Evolutionary conservation across 2,888 invertebrate species (phyloP), one percentile per base, ranked within the genome.

Genomic region (Flexamia atlantica): DNA sequence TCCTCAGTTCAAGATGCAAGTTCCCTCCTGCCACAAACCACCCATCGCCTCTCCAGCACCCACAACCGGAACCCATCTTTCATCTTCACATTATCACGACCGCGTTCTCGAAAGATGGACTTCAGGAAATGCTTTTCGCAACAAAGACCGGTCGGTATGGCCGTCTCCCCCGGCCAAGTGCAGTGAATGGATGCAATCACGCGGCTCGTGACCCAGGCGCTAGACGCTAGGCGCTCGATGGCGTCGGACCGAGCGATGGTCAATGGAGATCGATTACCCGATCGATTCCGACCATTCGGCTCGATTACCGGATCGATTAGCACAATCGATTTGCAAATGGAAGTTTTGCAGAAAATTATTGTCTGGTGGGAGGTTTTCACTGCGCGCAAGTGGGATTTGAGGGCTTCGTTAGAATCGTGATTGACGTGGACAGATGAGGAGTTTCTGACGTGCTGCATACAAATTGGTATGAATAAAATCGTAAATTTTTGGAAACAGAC

Each of bases 161-260:
- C 14, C 30, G 28, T n/a, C 3, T 14, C 64, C 30, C 64, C 23
- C 64, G 17, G 64, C 64, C 64, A 30, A 5, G 64, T 64, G 64
- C 64, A 64, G 30, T 64, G 64, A 64, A 64, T 64, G 64, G 64
- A 64, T 64, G 64, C 64, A 64, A 64, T 64, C 64, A 64, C 64
- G 28, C 25, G 64, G 30, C 14, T 30, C 1, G 53, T 4, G 7
- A 17, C 3, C 4, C n/a, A 7, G 2, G 46, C 46, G 3, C 46
- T 23, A 20, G 4, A 3, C 57, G 30, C 25, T 14, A 5, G 23
- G 23, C 23, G 57, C 4, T n/a, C 20, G 10, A n/a, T n/a, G 40
- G 40, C 12, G 17, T 14, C 25, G 60, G 17, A 53, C 64, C 57
- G 64, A 28, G 10, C 64, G 23, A 57, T 23, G 57, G 23, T 57